Conservation (phyloP, 2,113 vertebrate genomes). For the Malurus melanocephalus region DNA sequence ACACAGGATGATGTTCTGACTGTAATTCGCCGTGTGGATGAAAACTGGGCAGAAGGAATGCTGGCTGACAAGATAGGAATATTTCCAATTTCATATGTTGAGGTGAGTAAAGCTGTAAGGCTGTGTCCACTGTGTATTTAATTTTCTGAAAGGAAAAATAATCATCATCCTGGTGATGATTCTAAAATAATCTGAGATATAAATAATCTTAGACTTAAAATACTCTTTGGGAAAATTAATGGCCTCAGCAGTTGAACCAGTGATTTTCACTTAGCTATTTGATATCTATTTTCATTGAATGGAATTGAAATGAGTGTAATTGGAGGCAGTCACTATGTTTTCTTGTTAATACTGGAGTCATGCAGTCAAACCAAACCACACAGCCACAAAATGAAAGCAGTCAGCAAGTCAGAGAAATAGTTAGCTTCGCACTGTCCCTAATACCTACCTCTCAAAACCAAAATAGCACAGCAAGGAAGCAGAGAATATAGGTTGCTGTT, state of each 20-base stretch:
- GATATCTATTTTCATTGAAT: not conserved
- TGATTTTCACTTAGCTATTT: conserved; percentile 6
- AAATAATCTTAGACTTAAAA: not conserved
- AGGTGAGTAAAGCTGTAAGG: conserved; percentile 79
- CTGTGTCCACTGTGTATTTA: not conserved
- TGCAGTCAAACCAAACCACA: not conserved
- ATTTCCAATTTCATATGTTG: conserved; percentile 97
- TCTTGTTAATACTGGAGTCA: not conserved
- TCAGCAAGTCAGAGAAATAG: not conserved
- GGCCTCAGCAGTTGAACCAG: not conserved
- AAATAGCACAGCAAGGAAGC: not conserved
- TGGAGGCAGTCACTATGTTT: not conserved
- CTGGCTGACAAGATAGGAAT: conserved; percentile 98
- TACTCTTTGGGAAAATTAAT: not conserved
- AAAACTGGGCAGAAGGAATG: conserved; percentile 99
- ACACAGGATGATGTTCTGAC: conserved; percentile 93
- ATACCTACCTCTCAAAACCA: not conserved
- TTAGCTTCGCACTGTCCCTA: not conserved
- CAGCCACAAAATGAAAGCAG: not conserved
- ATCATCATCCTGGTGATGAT: not conserved
- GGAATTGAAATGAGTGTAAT: not conserved
- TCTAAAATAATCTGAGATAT: not conserved
- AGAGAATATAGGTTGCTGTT: not conserved
- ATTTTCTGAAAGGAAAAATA: not conserved
- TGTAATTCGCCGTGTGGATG: conserved; percentile 96